Evolutionary conservation across 2,888 invertebrate species (phyloP), one percentile per base, ranked within the genome.

Genomic region (Julus scanicus): DNA sequence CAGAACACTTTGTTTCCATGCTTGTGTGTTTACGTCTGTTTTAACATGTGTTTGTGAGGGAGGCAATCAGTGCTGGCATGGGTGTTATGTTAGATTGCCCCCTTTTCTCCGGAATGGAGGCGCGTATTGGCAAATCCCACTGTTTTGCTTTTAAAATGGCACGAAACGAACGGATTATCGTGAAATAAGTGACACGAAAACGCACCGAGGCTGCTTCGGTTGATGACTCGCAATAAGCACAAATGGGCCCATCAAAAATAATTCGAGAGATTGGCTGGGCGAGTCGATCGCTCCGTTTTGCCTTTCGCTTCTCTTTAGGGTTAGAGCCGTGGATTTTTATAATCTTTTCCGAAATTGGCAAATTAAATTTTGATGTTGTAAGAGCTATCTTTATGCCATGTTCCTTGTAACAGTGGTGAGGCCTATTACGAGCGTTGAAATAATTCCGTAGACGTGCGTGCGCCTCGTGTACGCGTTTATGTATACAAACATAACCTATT

Each of bases 301-400:
- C 57, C 57, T 57, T n/a, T 2, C 57, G 57, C 8, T 57, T 17
- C 57, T 57, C n/a, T n/a, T 9, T 13, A n/a, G 57, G 57, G 57
- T 57, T 57, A 57, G 57, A 17, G 57, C 57, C 57, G 40, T 84
- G 84, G 84, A 84, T 84, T 84, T 84, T 84, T 37, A 84, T 84
- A 84, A 84, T 40, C 40, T 84, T 84, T 84, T 37, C 37, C 84
- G 84, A 84, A 40, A 84, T 84, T 84, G 84, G 84, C 40, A 84
- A 84, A 84, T 84, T 84, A 40, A 84, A 84, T 84, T 57, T 84
- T 84, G 84, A 84, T 84, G 84, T 84, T 37, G 84, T 84, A 84
- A 84, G 40, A 84, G 84, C 39, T 84, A 84, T 84, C 84, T 84
- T 40, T 40, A 84, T 84, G 40, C 37, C 84, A 40, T 84, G 84